These are phyloP conservation scores for Cecidostiba fungosa DNA, from an alignment of 2,888 invertebrate species.

Conservation along the genomic window DNA sequence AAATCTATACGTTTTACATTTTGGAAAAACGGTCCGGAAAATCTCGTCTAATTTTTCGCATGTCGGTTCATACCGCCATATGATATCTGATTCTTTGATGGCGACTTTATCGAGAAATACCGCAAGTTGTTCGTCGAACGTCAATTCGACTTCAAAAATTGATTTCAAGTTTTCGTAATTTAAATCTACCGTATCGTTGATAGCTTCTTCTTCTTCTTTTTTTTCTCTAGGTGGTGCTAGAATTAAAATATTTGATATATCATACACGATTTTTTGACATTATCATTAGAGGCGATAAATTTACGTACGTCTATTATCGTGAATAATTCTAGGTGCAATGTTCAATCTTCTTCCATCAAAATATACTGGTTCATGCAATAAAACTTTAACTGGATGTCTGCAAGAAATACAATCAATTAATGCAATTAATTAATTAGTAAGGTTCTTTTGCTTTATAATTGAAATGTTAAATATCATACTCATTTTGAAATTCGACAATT, in stretches of 20 bases:
- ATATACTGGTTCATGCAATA: conserved; percentile 70
- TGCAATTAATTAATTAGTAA: conserved; percentile 20
- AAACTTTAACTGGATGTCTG: conserved; percentile 70
- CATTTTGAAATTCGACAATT: conserved; percentile 70
- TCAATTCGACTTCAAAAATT: conserved; percentile 66
- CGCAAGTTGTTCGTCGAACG: conserved; percentile 71
- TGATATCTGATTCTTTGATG: conserved; percentile 68
- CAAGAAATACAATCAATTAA: conserved; percentile 52
- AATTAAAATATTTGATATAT: conserved; percentile 36
- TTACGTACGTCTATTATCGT: conserved; percentile 59
- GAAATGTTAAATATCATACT: conserved; percentile 65
- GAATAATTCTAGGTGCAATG: conserved; percentile 66
- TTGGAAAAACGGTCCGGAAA: conserved; percentile 71
- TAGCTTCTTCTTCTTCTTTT: conserved; percentile 52
- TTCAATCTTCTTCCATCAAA: conserved; percentile 67
- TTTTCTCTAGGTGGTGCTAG: conserved; percentile 26
- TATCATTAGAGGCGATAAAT: conserved; percentile 14
- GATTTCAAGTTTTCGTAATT: conserved; percentile 69
- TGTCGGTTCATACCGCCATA: conserved; percentile 69
- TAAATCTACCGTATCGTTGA: conserved; percentile 62
- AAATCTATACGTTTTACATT: conserved; percentile 82
- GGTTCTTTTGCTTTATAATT: neutral
- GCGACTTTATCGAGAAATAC: conserved; percentile 70
- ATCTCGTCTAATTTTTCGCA: conserved; percentile 69
- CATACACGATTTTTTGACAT: neutral